Conservation (phyloP, 2,888 invertebrate genomes). For the Baccha elongata region DNA sequence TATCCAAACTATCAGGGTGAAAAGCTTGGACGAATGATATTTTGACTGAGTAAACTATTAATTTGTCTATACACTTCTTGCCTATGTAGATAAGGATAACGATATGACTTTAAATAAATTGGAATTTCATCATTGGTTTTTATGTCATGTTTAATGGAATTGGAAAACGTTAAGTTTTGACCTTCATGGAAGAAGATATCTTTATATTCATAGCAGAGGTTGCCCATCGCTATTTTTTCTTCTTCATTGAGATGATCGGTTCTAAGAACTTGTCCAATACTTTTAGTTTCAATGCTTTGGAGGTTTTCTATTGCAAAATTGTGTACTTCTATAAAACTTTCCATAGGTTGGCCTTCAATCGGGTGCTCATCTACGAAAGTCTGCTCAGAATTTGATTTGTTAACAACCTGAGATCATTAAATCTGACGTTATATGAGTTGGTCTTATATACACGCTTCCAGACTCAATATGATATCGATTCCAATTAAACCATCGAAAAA, state of each 20-base stretch:
- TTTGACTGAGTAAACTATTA: neutral
- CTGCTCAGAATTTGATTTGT: constrained; percentile 23
- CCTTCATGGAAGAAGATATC: constrained; percentile 32
- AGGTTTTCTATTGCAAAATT: constrained; percentile 27
- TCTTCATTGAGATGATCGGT: constrained; percentile 45
- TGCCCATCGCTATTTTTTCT: constrained; percentile 25
- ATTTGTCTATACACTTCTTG: constrained; percentile 47
- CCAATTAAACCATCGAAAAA: too few species aligned
- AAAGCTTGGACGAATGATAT: constrained; percentile 10
- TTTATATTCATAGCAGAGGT: constrained; percentile 29
- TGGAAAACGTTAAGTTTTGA: constrained; percentile 32
- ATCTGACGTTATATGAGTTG: constrained; percentile 2
- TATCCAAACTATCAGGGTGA: too few species aligned
- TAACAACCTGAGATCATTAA: constrained; percentile 39
- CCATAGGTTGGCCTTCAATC: constrained; percentile 29
- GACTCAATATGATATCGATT: constrained; percentile 30
- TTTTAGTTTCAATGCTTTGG: neutral
- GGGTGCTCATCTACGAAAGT: constrained; percentile 50
- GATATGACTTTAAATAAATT: constrained; percentile 35
- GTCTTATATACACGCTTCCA: constrained; percentile 8
- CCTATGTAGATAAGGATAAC: constrained; percentile 45
- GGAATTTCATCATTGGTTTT: constrained; percentile 30
- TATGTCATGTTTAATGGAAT: constrained; percentile 43
- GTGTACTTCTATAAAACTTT: constrained; percentile 23
- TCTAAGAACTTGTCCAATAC: constrained; percentile 8